Evolutionary conservation across 2,888 invertebrate genomes (phyloP).

Genomic region (Cecidostiba fungosa): DNA sequence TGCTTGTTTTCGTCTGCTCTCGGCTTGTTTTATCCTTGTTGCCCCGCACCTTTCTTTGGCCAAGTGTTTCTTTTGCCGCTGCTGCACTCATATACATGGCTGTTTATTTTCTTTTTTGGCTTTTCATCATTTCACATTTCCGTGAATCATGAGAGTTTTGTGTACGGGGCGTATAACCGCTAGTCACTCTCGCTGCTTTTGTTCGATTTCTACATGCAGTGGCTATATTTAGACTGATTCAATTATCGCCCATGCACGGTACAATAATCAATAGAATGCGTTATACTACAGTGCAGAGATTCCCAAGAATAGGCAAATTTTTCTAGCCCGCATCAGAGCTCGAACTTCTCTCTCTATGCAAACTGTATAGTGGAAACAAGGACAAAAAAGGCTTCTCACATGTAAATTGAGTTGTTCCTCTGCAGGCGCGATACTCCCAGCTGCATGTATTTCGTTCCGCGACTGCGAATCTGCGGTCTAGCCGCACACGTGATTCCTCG

Average conservation of each 20-base stretch:
- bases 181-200: not conserved
- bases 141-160: not conserved
- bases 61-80: not conserved
- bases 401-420: conserved; percentile 14
- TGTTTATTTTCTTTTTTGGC: not conserved
- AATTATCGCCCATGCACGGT: not conserved
- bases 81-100: not conserved
- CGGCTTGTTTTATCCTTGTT: not conserved
- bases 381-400: not conserved
- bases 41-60: not conserved
- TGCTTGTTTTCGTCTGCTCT: conserved; percentile 7
- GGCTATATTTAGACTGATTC: not conserved
- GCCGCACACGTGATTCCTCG: not conserved
- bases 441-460: conserved; percentile 12
- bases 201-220: not conserved
- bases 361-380: not conserved
- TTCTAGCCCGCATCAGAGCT: no score
- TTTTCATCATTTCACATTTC: not conserved
- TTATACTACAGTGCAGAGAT: not conserved
- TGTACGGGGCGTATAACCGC: no score
- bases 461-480: conserved; percentile 18
- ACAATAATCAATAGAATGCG: not conserved
- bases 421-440: not conserved
- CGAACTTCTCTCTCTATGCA: no score
- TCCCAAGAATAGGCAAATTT: not conserved